These are phyloP conservation scores for Aphelenchoides besseyi DNA, from an alignment of 1,140 invertebrate genomes.

Conservation along the genomic window DNA sequence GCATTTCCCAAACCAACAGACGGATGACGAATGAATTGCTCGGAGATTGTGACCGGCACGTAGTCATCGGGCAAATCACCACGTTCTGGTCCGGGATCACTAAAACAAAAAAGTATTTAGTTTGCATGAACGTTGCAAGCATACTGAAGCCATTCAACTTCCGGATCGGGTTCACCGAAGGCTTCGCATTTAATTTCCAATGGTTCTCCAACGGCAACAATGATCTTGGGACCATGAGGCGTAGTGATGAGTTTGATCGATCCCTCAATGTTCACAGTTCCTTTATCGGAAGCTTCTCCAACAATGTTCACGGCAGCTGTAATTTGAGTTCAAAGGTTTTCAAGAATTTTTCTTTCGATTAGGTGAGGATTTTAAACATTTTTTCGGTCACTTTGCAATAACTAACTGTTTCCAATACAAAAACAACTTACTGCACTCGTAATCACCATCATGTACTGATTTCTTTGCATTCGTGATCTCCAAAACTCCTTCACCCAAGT, in stretches of 20 bases:
- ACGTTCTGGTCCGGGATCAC: conserved; percentile 60
- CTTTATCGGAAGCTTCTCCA: conserved; percentile 58
- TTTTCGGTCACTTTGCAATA: too few species aligned
- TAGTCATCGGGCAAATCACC: conserved; percentile 62
- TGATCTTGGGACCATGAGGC: conserved; percentile 46
- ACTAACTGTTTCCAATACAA: too few species aligned
- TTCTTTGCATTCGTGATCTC: conserved; percentile 56
- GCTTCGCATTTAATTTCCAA: conserved; percentile 60
- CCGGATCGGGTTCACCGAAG: conserved; percentile 60
- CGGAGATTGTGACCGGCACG: conserved; percentile 60
- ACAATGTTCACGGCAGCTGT: conserved; percentile 54
- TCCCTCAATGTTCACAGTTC: conserved; percentile 48
- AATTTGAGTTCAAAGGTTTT: conserved; percentile 46
- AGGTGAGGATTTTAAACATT: too few species aligned
- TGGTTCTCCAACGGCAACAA: conserved; percentile 57
- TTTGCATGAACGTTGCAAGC: conserved; percentile 6
- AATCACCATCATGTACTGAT: conserved; percentile 42
- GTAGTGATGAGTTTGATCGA: conserved; percentile 45
- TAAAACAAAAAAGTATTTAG: conserved; percentile 22
- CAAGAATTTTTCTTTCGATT: too few species aligned
- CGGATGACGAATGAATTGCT: conserved; percentile 61
- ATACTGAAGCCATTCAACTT: conserved; percentile 62
- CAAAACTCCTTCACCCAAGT: conserved; percentile 55
- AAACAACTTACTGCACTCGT: conserved; percentile 6
- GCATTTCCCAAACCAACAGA: conserved; percentile 56